Conservation (phyloP, 37 sponge, comb jelly and placozoan species). For the Dysidea cf. avara region DNA sequence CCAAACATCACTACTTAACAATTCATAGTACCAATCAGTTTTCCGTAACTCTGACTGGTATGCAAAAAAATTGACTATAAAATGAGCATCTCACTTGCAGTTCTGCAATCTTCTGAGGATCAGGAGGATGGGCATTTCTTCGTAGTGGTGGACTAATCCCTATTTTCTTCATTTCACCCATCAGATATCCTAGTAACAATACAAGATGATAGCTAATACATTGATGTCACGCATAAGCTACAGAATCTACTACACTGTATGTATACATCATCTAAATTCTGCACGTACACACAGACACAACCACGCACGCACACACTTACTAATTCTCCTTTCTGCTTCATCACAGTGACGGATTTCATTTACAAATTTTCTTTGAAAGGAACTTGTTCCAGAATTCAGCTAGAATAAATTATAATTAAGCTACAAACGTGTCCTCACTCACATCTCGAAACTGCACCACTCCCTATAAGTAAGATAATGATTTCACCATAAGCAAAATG, state of each 20-base stretch:
- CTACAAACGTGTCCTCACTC: conserved; percentile 5
- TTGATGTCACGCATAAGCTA: not conserved
- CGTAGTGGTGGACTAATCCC: conserved; percentile 31
- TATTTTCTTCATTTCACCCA: conserved; percentile 62
- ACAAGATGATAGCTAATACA: too few species aligned
- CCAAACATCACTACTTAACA: too few species aligned
- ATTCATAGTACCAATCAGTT: too few species aligned
- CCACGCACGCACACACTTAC: too few species aligned
- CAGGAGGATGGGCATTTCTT: conserved; percentile 61
- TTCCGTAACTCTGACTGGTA: too few species aligned
- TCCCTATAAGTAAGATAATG: conserved; percentile 23
- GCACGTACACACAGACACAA: too few species aligned
- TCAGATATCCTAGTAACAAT: conserved; percentile 60
- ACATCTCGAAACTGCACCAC: conserved; percentile 68
- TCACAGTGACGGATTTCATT: conserved; percentile 80
- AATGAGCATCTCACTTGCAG: conserved; percentile 69
- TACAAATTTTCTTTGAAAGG: conserved; percentile 84
- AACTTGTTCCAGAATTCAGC: conserved; percentile 81
- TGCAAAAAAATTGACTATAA: too few species aligned
- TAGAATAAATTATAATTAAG: conserved; percentile 5
- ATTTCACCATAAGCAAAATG: not conserved
- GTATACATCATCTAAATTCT: too few species aligned
- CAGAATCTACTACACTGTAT: too few species aligned
- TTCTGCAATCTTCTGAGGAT: conserved; percentile 75
- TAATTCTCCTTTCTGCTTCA: conserved; percentile 79